Base-by-base conservation (phyloP, 2,797 vertebrate species). In the Sorex maritimensis region DNA sequence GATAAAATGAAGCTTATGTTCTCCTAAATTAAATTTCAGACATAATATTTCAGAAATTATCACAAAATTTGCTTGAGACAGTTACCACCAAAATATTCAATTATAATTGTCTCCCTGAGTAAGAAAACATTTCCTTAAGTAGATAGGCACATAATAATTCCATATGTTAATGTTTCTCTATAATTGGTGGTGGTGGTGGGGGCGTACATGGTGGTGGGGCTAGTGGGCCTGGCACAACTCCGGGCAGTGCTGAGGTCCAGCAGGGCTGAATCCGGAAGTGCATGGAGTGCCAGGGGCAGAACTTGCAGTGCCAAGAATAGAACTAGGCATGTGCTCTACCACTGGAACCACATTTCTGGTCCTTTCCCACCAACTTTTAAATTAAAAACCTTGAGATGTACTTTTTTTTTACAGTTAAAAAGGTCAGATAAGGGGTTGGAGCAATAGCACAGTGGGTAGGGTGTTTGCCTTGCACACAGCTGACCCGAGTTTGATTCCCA, bases 1-100 rank as follows among this genome's bases (percentile, higher is more conserved):
- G 97, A 99, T 99, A 97, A 99, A 99, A 97, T 99, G 99, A 90
- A 99, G 97, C 97, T 99, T 99, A 97, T 99, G 99, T 72, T 99
- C 99, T 69, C 99, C 99, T 99, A 97, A 90, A 97, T 58, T 79
- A 97, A 97, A 93, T 4, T 49, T 73, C 24, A 46, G 46, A 30
- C 63, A 28, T 55, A 81, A 93, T 69, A 41, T 83, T 95, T 52
- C 30, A 88, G 91, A 72, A 95, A 96, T 34, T 24, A n/a, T 52
- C 71, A 86, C 13, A 55, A 46, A 41, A 81, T 46, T 28, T 78
- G 11, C 34, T 89, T 58, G 87, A 82, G 89, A 92, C 26, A 28
- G 38, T 21, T 41, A 15, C n/a, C 26, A 41, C 1, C 26, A 72
- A 52, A 44, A 88, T 12, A 12, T 74, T 85, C 5, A 77, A 44